These are phyloP conservation scores for Mustelus asterias DNA, from an alignment of 2,113 vertebrate genomes.

Conservation along the genomic window DNA sequence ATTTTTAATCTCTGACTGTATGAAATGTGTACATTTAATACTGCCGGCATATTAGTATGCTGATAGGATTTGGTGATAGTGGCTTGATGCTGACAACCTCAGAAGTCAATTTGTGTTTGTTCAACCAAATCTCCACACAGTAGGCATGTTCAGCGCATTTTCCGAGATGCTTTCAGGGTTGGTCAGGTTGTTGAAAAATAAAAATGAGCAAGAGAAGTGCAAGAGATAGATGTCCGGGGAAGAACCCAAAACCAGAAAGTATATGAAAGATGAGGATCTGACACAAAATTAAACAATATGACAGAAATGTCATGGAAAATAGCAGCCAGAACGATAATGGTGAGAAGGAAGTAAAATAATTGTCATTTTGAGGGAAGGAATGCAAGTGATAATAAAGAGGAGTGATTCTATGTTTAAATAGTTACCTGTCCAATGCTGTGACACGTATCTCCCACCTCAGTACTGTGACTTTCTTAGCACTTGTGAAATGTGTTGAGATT, in stretches of 20 bases:
- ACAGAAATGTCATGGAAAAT: background rate
- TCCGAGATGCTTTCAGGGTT: background rate
- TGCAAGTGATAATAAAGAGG: background rate
- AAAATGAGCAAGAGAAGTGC: background rate
- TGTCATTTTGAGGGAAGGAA: background rate
- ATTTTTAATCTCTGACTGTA: background rate
- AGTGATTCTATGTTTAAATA: background rate
- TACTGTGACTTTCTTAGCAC: background rate
- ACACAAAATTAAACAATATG: background rate
- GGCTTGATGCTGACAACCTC: background rate
- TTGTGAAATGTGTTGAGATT: background rate
- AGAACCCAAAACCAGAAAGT: background rate
- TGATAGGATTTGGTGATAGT: slow-evolving; percentile 11
- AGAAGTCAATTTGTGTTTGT: background rate
- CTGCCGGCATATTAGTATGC: background rate
- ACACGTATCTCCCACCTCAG: background rate
- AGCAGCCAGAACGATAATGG: background rate
- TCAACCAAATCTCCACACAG: background rate
- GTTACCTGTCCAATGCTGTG: background rate
- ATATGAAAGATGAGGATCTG: background rate
- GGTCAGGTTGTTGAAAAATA: background rate
- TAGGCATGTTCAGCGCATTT: background rate
- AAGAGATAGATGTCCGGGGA: background rate
- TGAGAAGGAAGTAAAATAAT: background rate
- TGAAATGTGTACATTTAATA: background rate